Evolutionary conservation across 1,140 invertebrate genomes (phyloP).

Genomic region (Cotesia chilonis): DNA sequence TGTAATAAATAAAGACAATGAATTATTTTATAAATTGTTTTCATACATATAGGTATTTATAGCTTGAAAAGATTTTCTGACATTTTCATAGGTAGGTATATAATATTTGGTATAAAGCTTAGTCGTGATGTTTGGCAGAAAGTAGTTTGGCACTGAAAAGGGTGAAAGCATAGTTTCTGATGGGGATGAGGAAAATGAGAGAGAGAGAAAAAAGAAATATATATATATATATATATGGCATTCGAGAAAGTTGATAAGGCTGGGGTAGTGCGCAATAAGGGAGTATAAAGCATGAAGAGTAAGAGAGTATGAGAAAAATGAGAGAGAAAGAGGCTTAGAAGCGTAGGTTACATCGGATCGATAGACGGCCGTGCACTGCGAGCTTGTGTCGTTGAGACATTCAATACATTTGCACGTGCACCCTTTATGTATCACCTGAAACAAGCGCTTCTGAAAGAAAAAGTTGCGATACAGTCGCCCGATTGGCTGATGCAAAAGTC

Average conservation of each 20-base stretch:
- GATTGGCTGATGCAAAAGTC: constrained; percentile 23
- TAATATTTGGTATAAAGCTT: constrained; percentile 1
- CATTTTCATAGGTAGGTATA: constrained; percentile 18
- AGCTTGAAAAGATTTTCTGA: constrained; percentile 15
- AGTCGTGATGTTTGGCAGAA: constrained; percentile 3
- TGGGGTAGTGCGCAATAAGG: constrained; percentile 18
- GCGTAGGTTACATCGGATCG: constrained; percentile 51
- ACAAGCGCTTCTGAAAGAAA: constrained; percentile 41
- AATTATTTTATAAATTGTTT: too few relatives aligned
- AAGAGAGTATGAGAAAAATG: constrained; percentile 1
- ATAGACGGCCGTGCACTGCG: constrained; percentile 51
- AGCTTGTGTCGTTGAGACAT: constrained; percentile 43
- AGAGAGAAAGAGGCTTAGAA: constrained; percentile 46
- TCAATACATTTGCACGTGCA: constrained; percentile 53
- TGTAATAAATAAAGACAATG: too few relatives aligned
- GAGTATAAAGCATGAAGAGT: constrained; percentile 26
- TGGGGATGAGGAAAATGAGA: neutral
- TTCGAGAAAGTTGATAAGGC: constrained; percentile 14
- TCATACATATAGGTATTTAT: neutral
- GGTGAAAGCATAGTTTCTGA: constrained; percentile 3
- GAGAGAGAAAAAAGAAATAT: constrained; percentile 2
- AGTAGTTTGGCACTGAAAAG: constrained; percentile 8
- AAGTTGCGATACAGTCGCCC: constrained; percentile 6
- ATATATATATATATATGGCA: neutral
- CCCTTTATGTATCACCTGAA: constrained; percentile 48